Percentiles rank a stretch among this genome's conserved stretches.
These are phyloP conservation scores for Xanthorhoe designata DNA, from an alignment of 2,888 invertebrate genomes.

Conservation along the genomic window DNA sequence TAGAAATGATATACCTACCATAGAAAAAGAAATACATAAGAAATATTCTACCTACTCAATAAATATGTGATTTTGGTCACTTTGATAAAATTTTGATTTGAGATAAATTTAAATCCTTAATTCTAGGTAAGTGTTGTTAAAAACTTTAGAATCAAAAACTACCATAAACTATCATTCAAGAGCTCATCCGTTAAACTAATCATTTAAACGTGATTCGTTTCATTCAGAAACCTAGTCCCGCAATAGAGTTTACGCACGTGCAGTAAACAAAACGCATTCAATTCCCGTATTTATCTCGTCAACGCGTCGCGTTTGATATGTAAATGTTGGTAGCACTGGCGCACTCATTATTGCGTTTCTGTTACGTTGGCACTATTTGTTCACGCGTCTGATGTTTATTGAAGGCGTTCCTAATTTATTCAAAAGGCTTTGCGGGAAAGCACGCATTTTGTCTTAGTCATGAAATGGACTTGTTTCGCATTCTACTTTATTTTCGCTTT, in stretches of 20 bases:
- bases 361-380: conserved; percentile 38
- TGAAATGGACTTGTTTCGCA: neutral
- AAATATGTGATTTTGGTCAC: no score
- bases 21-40: no score
- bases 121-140: no score
- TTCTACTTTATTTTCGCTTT: neutral
- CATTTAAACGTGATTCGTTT: neutral
- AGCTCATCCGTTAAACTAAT: neutral
- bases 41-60: no score
- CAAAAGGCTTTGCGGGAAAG: conserved; percentile 17
- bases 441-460: conserved; percentile 3
- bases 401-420: conserved; percentile 28
- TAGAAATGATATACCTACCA: no score
- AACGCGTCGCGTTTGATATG: conserved; percentile 54
- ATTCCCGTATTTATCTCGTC: conserved; percentile 40
- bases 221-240: neutral
- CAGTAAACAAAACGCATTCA: conserved; percentile 31
- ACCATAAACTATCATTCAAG: no score
- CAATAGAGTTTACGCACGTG: conserved; percentile 8
- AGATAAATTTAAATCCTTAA: no score
- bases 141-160: no score
- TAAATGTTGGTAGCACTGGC: conserved; percentile 50
- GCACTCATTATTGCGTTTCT: conserved; percentile 46
- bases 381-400: conserved; percentile 32
- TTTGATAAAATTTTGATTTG: no score